A percentile compares a stretch with the other conserved stretches of the same genome.
Conservation (phyloP, 2,113 vertebrate genomes). For the Calidris pugnax region DNA sequence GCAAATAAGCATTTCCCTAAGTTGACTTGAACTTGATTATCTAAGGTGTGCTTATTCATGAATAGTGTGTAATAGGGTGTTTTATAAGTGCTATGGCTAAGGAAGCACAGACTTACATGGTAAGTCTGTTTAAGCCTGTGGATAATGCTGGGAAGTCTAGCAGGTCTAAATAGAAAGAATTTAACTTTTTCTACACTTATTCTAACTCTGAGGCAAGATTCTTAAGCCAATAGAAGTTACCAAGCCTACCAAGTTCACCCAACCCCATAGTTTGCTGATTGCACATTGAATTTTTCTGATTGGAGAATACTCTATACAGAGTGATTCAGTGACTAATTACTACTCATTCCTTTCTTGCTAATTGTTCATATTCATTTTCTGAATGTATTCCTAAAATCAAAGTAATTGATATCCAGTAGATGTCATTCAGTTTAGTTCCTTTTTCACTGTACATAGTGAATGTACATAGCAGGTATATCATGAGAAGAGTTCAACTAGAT, state of each 20-base stretch:
- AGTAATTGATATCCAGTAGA: neutral
- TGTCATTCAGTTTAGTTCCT: neutral
- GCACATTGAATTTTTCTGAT: neutral
- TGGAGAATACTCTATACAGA: neutral
- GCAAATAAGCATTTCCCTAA: neutral
- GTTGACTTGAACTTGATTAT: neutral
- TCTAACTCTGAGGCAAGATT: neutral
- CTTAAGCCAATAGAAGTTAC: neutral
- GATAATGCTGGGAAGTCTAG: neutral
- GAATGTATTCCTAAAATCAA: neutral
- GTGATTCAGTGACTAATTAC: neutral
- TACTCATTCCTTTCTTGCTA: neutral
- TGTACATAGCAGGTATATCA: neutral
- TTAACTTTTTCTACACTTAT: neutral
- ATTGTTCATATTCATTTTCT: neutral
- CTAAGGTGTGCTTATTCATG: accelerated
- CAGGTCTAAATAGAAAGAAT: neutral
- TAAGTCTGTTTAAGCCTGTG: neutral
- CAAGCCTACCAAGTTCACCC: neutral
- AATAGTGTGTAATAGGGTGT: neutral
- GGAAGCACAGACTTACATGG: neutral
- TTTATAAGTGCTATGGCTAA: neutral
- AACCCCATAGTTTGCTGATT: neutral
- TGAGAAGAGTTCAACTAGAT: neutral
- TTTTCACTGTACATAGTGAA: neutral